Evolutionary conservation across 2,888 invertebrate species (phyloP).

Genomic region (Agriopis marginaria): DNA sequence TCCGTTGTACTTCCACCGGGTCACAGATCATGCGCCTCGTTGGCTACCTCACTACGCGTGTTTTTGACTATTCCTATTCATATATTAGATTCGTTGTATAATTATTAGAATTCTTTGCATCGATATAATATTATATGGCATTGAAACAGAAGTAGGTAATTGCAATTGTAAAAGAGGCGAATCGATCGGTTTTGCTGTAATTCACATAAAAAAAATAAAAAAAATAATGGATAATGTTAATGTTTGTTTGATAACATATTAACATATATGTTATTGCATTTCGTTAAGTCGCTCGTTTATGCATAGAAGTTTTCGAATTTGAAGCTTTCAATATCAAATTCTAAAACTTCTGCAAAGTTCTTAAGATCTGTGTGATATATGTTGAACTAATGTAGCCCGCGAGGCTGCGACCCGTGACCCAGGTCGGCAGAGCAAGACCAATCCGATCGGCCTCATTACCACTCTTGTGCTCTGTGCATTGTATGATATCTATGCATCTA

Average conservation of each 20-base stretch:
- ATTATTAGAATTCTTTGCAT: background rate
- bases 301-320: too few relatives aligned
- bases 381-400: constrained; percentile 47
- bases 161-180: too few relatives aligned
- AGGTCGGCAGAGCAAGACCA: constrained; percentile 67
- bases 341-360: background rate
- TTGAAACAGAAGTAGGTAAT: background rate
- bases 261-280: background rate
- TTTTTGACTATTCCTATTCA: constrained; percentile 30
- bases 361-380: constrained; percentile 32
- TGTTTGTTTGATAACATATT: too few relatives aligned
- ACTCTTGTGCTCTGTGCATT: constrained; percentile 54
- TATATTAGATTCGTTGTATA: constrained; percentile 11
- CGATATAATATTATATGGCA: background rate
- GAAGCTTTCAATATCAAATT: background rate
- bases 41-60: constrained; percentile 49
- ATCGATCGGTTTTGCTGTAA: too few relatives aligned
- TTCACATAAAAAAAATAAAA: background rate
- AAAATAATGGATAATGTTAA: too few relatives aligned
- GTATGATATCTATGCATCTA: constrained; percentile 44
- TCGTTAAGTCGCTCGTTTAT: background rate
- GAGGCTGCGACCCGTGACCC: constrained; percentile 71
- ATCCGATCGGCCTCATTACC: constrained; percentile 74
- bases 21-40: constrained; percentile 58
- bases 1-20: constrained; percentile 60